Evolutionary conservation across 2,888 invertebrate species (phyloP), one percentile per base, ranked within the genome.

Genomic region (Acheta domesticus): DNA sequence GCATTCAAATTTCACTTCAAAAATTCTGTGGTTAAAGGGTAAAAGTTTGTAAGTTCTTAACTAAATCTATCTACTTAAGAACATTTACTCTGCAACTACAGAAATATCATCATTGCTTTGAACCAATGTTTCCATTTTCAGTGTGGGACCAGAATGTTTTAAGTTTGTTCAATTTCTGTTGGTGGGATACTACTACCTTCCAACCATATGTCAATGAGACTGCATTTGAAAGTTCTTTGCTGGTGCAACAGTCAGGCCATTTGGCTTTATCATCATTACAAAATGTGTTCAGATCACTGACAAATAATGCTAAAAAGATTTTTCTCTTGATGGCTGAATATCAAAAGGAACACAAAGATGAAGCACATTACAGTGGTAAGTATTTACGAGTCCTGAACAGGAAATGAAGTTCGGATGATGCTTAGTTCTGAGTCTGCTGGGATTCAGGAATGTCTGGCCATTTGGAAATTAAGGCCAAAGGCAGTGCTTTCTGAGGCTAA

Each of bases 121-220:
- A 36, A 36, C 36, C 36, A 36, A 8, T 36, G 5, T 76, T 81
- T 80, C 80, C 80, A 80, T 81, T 88, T 89, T 80, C 86, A 96
- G 96, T 97, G 84, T 97, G 97, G 96, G 96, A 97, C 85, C 94
- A 96, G 84, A 91, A 91, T 11, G 95, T 94, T 85, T 87, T 94
- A 48, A 93, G 94, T 83, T 92, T 93, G 84, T 96, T 93, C 84
- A 96, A 95, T 85, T 98, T 96, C 87, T 91, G 94, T 4, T 97
- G 96, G 96, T 94, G 94, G 91, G 96, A 98, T 85, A 92, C 92
- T 4, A 96, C 97, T 0, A 95, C 96, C 0, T 94, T 94, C 86
- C 86, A 92, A 81, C 92, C 95, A 0, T 98, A 98, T 85, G 88
- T 88, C 0, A 92, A 94, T 83, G 98, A 98, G 87, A 95, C 94